Percentiles rank a stretch among this genome's conserved stretches.
phyloP scores from a whole-genome alignment of 1,140 invertebrate genomes.

The Cheumatopsyche charites region DNA sequence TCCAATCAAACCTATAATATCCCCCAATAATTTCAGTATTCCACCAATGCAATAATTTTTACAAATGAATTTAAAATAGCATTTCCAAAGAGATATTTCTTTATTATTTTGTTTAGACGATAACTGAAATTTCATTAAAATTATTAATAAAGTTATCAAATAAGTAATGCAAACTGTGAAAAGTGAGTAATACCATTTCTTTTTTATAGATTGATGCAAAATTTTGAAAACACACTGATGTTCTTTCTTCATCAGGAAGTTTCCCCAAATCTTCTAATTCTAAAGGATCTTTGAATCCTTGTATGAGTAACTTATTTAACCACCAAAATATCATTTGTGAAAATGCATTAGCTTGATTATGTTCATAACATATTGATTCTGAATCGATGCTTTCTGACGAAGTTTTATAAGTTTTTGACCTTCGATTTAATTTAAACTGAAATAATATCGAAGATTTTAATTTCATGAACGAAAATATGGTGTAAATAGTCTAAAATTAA shows the following conservation, averaged over 20 bases:
- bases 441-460: too few relatives aligned
- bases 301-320: constrained; percentile 70
- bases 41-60: constrained; percentile 74
- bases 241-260: constrained; percentile 69
- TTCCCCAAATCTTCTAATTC: constrained; percentile 73
- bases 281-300: constrained; percentile 70
- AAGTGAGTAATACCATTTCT: constrained; percentile 62
- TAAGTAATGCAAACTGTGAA: too few relatives aligned
- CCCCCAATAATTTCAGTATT: constrained; percentile 77
- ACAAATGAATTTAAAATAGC: constrained; percentile 74
- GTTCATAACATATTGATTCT: constrained; percentile 52
- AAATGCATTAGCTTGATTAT: constrained; percentile 68
- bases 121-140: constrained; percentile 38
- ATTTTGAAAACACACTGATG: constrained; percentile 63
- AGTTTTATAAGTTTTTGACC: too few relatives aligned
- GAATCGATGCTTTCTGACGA: not conserved
- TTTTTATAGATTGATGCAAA: constrained; percentile 58
- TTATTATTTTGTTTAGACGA: constrained; percentile 28
- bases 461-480: too few relatives aligned
- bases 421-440: too few relatives aligned
- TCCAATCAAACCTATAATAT: constrained; percentile 75
- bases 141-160: not conserved
- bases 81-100: constrained; percentile 63
- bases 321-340: constrained; percentile 80
- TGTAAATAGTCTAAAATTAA: too few relatives aligned